Evolutionary conservation across 2,797 vertebrate genomes (phyloP).

Genomic region (Coilia nasus): DNA sequence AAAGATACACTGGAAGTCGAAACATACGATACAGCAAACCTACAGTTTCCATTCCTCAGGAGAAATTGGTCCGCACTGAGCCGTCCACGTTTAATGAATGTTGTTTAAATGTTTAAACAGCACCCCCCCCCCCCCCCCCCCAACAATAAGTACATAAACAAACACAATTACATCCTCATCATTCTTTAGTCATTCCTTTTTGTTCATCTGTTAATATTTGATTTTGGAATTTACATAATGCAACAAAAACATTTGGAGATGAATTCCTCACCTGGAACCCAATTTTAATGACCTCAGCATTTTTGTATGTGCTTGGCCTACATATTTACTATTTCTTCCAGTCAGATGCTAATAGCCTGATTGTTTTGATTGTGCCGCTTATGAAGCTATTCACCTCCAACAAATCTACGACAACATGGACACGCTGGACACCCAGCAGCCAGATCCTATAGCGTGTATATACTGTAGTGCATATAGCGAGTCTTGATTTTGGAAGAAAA

Average conservation of each 20-base stretch:
- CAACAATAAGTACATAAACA: slow-evolving; percentile 51
- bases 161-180: slow-evolving; percentile 56
- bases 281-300: background rate
- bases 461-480: too few relatives aligned
- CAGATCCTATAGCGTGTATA: background rate
- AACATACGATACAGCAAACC: background rate
- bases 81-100: slow-evolving; percentile 59
- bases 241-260: slow-evolving; percentile 30
- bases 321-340: background rate
- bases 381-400: background rate
- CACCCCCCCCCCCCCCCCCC: slow-evolving; percentile 48
- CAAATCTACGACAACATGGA: background rate
- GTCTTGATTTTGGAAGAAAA: background rate
- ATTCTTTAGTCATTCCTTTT: slow-evolving; percentile 39
- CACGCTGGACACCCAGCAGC: background rate
- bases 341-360: background rate
- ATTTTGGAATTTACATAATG: slow-evolving; percentile 49
- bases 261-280: slow-evolving; percentile 1
- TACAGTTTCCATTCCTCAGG: slow-evolving; percentile 29
- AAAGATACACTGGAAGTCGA: background rate
- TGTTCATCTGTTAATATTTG: slow-evolving; percentile 50
- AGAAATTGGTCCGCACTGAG: slow-evolving; percentile 35
- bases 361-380: background rate
- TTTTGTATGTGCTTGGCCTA: background rate
- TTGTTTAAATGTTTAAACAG: slow-evolving; percentile 61